A percentile compares a stretch with the other conserved stretches of the same genome.
Conservation (phyloP, 2,113 vertebrate species). For the Cariama cristata region DNA sequence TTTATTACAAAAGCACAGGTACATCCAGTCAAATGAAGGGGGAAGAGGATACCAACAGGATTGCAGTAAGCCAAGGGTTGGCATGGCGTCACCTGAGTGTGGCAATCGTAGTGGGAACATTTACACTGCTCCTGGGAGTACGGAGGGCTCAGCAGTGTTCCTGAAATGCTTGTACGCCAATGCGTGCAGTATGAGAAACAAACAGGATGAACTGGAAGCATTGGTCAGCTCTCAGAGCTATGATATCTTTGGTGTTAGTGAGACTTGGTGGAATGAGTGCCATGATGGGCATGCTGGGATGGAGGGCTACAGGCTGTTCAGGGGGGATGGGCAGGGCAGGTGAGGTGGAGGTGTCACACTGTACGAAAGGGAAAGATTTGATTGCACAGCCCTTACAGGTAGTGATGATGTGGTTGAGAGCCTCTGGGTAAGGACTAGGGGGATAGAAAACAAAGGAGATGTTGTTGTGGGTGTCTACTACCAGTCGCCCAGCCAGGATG, state of each 20-base stretch:
- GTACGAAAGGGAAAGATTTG: background rate
- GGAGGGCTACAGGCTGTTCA: too few species aligned
- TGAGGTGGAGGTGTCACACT: background rate
- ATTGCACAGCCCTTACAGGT: background rate
- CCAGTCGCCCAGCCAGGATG: rapidly evolving
- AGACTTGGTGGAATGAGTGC: too few species aligned
- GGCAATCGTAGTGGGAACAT: too few species aligned
- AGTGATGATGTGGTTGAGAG: background rate
- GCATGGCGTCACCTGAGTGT: too few species aligned
- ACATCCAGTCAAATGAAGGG: background rate
- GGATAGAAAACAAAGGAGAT: background rate
- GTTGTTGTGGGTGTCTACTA: background rate
- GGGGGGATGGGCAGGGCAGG: background rate
- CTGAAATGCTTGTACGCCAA: too few species aligned
- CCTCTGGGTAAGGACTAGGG: background rate
- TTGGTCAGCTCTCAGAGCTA: too few species aligned
- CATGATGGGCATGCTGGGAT: too few species aligned
- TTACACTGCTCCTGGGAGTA: too few species aligned
- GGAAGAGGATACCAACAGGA: background rate
- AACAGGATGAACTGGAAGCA: too few species aligned
- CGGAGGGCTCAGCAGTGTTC: too few species aligned
- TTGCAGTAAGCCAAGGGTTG: background rate
- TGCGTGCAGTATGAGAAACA: too few species aligned
- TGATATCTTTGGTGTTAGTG: too few species aligned
- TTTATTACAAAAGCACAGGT: background rate